Base-by-base conservation (phyloP, 2,888 invertebrate species). In the Andrena minutula region DNA sequence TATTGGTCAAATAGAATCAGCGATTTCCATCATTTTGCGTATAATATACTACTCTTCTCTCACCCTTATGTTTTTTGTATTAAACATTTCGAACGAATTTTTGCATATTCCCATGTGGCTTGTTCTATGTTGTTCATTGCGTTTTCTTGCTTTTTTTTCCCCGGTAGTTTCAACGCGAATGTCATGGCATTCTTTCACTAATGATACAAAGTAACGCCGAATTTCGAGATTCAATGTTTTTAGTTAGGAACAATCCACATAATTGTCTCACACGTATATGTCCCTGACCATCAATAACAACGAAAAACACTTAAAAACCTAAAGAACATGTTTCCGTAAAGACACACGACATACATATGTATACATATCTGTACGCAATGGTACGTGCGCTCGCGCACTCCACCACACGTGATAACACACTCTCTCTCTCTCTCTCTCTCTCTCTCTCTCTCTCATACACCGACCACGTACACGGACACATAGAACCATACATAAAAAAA, bases 221-320 rank as follows among this genome's bases (percentile, higher is more conserved):
- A 74, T 60, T 65, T 63, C 28, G n/a, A 68, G 41, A 83, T 71
- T 69, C 32, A 47, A 61, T 30, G 41, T 72, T 32, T 70, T 70
- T 79, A 79, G 72, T 69, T 86, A 86, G 74, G 92, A 92, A 92
- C 92, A 92, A 91, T 90, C 92, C 92, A 92, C 92, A 92, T 92
- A 87, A 80, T 75, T 87, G 60, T 87, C 76, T 89, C 75, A 79
- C 61, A 41, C 61, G 30, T 83, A 87, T 82, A 90, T 90, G 89
- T 92, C 92, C 92, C 91, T 91, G 92, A 91, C 90, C 92, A 92
- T 91, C 91, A 91, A 91, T 88, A 83, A 86, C 76, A 85, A 82
- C 64, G 58, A 47, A 41, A 56, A 28, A 85, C 70, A 79, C 68
- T 63, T 63, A 51, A 51, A 63, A 58, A 70, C 32, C 41, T 20